Conservation (phyloP, 2,797 vertebrate genomes). For the Sebastes matsubarae region DNA sequence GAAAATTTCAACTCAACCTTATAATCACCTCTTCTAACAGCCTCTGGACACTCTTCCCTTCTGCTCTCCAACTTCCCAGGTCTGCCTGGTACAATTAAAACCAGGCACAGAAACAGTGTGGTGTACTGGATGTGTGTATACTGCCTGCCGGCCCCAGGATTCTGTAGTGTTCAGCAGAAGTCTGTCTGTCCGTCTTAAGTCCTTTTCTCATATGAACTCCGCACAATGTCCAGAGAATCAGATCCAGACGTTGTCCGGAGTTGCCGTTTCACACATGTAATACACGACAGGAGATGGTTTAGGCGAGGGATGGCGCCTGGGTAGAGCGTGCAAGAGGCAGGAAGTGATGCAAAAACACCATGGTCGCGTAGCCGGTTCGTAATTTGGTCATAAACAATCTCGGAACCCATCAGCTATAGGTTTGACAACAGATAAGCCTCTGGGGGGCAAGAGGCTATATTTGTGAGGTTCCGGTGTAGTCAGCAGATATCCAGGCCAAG, state of each 20-base stretch:
- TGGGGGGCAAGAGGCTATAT: not conserved
- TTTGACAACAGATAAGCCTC: not conserved
- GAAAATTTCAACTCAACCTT: slow-evolving; percentile 75
- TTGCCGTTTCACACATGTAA: too few relatives aligned
- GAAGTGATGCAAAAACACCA: not conserved
- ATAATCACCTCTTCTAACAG: slow-evolving; percentile 62
- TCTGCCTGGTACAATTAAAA: slow-evolving; percentile 18
- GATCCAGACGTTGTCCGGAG: not conserved
- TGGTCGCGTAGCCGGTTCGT: not conserved
- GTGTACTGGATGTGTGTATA: not conserved
- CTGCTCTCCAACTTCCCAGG: slow-evolving; percentile 9
- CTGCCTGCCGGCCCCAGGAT: not conserved
- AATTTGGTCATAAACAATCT: not conserved
- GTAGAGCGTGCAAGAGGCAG: not conserved
- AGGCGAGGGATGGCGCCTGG: not conserved
- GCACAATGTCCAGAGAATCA: not conserved
- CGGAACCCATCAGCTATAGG: not conserved
- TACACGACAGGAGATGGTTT: not conserved
- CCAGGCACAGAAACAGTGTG: not conserved
- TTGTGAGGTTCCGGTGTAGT: not conserved
- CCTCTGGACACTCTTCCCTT: slow-evolving; percentile 42
- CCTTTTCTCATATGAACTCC: not conserved
- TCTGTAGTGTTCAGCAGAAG: not conserved
- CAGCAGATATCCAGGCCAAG: not conserved
- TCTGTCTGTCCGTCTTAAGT: not conserved